Evolutionary conservation across 1,140 invertebrate genomes (phyloP), one percentile per base, ranked within the genome.

Genomic region (Zaprionus ornatus): DNA sequence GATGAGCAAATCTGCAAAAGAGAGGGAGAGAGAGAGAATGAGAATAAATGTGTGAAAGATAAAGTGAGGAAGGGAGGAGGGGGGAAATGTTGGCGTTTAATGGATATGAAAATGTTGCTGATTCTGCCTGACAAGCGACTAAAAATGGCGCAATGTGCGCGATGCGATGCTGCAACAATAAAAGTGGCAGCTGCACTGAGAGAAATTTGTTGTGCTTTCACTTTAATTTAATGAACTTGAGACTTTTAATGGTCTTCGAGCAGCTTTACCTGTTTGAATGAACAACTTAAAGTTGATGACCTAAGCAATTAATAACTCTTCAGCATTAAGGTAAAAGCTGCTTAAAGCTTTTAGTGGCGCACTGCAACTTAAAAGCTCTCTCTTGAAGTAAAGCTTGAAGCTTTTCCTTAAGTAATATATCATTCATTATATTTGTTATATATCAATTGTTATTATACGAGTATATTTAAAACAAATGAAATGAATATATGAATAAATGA

Each of bases 1-100:
- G 92, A 99, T 98, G 82, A 99, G 95, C 71, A 99, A 95, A 96
- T 99, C 99, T 99, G 94, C 19, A 94, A 94, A 68, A 17, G 9
- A 61, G 23, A 37, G 13, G 23, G 3, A 42, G 19, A 64, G 13
- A 42, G 21, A 19, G 17, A 21, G 19, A 54, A 0, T 17, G n/a
- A 29, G n/a, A 54, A 15, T 10, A 32, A 32, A 32, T 32, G 29
- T 32, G 27, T 32, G 25, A 13, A n/a, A 10, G 23, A 25, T 32
- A 32, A 10, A 32, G 29, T 10, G 52, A 12, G 27, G 2, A 37
- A 12, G 23, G n/a, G 21, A 35, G 21, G 17, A 15, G 21, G 32
- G 15, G 35, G 15, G 6, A 59, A n/a, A 25, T 35, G 19, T 15
- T 13, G 9, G 29, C 61, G 66, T 60, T 69, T 59, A 72, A 80